These are phyloP conservation scores for Megaleporinus macrocephalus DNA, from an alignment of 2,113 vertebrate genomes.

Conservation along the genomic window DNA sequence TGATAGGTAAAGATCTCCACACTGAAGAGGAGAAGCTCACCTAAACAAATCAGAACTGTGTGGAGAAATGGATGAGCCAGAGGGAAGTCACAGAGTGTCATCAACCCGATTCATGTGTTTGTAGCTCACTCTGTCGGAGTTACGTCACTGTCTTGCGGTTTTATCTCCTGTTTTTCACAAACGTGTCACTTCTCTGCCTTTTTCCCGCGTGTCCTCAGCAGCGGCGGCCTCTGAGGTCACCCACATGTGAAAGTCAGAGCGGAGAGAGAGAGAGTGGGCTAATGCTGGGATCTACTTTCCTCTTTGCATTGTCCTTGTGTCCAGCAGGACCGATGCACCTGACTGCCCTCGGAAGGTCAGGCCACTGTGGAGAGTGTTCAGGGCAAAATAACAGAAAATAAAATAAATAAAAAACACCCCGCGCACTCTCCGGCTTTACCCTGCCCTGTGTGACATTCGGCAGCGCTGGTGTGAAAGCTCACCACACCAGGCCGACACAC, in stretches of 20 bases:
- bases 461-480: conserved; percentile 4
- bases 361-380: background rate
- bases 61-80: too few relatives aligned
- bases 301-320: conserved; percentile 28
- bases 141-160: too few relatives aligned
- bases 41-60: too few relatives aligned
- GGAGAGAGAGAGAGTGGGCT: background rate
- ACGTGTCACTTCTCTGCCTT: background rate
- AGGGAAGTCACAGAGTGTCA: too few relatives aligned
- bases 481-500: background rate
- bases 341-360: conserved; percentile 31
- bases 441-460: conserved; percentile 27
- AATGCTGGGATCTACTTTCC: conserved; percentile 17
- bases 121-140: too few relatives aligned
- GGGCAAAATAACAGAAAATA: background rate
- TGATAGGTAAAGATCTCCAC: too few relatives aligned
- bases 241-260: background rate
- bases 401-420: background rate
- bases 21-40: too few relatives aligned
- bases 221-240: background rate
- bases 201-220: background rate
- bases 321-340: conserved; percentile 5
- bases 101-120: too few relatives aligned
- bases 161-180: too few relatives aligned
- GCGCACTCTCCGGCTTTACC: background rate